Evolutionary conservation across 2,113 vertebrate genomes (phyloP).

Genomic region (Halichoerus grypus): DNA sequence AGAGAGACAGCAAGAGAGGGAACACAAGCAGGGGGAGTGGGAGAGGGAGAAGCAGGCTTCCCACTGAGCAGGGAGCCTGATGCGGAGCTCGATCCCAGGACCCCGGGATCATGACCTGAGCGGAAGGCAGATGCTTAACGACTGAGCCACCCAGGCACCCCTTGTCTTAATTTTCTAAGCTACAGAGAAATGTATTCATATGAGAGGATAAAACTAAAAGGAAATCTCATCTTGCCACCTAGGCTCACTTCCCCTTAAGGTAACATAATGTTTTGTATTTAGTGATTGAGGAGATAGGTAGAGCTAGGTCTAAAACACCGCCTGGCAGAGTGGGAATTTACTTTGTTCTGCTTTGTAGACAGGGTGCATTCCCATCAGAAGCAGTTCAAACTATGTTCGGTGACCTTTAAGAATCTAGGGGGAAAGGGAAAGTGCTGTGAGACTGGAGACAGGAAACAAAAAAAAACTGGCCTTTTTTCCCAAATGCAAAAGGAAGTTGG

Average conservation of each 20-base stretch:
- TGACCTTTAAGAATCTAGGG: conserved; percentile 18
- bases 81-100: too few species aligned
- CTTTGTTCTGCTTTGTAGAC: conserved; percentile 20
- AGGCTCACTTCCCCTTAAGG: neutral
- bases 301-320: neutral
- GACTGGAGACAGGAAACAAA: neutral
- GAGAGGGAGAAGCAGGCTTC: too few species aligned
- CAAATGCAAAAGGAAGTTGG: neutral
- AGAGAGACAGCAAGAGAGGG: too few species aligned
- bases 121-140: too few species aligned
- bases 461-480: conserved; percentile 11
- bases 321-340: neutral
- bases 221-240: conserved; percentile 23
- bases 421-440: neutral
- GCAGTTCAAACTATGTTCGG: neutral
- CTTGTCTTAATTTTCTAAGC: neutral
- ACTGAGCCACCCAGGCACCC: too few species aligned
- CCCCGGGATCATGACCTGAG: too few species aligned
- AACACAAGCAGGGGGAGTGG: too few species aligned
- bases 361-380: neutral
- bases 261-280: neutral
- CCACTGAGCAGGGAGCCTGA: too few species aligned
- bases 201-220: conserved; percentile 23
- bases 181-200: neutral
- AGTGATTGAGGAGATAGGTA: neutral